Base-by-base conservation (phyloP, 2,888 invertebrate species). In the Tromatobia lineatoria region DNA sequence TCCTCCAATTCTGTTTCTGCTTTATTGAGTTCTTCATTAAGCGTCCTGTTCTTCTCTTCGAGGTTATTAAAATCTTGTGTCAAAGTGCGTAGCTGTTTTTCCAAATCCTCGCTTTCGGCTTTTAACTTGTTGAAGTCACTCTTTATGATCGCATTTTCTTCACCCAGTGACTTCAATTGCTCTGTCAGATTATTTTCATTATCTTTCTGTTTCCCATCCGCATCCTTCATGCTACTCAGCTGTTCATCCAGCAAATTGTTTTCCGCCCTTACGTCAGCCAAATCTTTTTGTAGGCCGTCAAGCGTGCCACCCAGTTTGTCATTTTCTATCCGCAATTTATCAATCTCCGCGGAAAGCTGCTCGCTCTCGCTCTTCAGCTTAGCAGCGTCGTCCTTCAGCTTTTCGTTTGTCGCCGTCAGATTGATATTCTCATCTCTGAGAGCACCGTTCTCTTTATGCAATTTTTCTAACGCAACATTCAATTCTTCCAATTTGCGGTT, bases 241-340 rank as follows among this genome's bases (percentile, higher is more conserved):
- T 87, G 75, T 76, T 85, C 50, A 52, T 76, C 75, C 75, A 67
- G 42, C 70, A n/a, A 23, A 42, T 79, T 69, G 20, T 78, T 88
- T 61, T 90, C 86, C 4, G 69, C 50, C 38, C 83, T 79, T 54
- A 83, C 85, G 3, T 73, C 69, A 34, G 74, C 42, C 74, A 90
- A 87, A n/a, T 89, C 87, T 34, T 71, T 50, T 38, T 76, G 73
- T 66, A 89, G 69, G 45, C 80, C 83, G 11, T 86, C 84, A n/a
- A 75, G 38, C 8, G 67, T 42, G n/a, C 20, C 79, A 13, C 50
- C 67, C n/a, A 85, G 57, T 52, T 71, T 80, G 75, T 80, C 83
- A 67, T 69, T 85, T 78, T 87, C 73, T n/a, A 25, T 71, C 38
- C 75, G 66, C 57, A 87, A 38, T 38, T 84, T 77, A 67, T 87